Conservation (phyloP, 2,888 invertebrate genomes). For the Dinocampus coccinellae region DNA sequence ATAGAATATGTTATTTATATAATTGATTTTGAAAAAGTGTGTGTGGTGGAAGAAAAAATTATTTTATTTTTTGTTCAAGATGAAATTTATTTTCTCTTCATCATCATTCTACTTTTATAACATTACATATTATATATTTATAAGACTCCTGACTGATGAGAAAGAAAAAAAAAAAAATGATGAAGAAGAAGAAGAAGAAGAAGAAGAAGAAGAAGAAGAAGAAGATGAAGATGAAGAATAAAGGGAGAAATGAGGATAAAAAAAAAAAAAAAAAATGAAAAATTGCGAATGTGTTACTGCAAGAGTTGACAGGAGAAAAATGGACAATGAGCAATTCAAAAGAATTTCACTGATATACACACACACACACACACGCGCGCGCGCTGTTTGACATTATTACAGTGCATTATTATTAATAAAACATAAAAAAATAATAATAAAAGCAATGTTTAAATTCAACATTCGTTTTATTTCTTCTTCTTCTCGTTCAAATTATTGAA, state of each 20-base stretch:
- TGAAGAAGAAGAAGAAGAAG: not conserved
- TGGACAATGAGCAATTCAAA: not conserved
- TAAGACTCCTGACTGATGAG: not conserved
- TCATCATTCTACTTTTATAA: not conserved
- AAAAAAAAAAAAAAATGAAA: not conserved
- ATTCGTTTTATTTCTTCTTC: too few species aligned
- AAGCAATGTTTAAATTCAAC: too few species aligned
- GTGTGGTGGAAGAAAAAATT: too few species aligned
- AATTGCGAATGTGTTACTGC: not conserved
- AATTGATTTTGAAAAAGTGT: too few species aligned
- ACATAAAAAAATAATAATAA: too few species aligned
- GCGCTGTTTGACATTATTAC: too few species aligned
- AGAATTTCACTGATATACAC: not conserved
- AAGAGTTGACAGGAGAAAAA: not conserved
- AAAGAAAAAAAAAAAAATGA: not conserved
- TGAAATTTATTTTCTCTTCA: not conserved
- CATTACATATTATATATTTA: not conserved
- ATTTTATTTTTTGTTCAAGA: not conserved
- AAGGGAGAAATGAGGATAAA: not conserved
- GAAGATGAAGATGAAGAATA: too few species aligned
- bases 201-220: not conserved
- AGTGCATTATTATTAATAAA: too few species aligned
- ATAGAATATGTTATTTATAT: too few species aligned
- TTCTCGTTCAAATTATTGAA: too few species aligned
- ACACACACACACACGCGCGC: too few species aligned